Percentiles rank a stretch among this genome's conserved stretches.
Conservation (phyloP, 2,888 invertebrate genomes). For the Notocelia uddmanniana region DNA sequence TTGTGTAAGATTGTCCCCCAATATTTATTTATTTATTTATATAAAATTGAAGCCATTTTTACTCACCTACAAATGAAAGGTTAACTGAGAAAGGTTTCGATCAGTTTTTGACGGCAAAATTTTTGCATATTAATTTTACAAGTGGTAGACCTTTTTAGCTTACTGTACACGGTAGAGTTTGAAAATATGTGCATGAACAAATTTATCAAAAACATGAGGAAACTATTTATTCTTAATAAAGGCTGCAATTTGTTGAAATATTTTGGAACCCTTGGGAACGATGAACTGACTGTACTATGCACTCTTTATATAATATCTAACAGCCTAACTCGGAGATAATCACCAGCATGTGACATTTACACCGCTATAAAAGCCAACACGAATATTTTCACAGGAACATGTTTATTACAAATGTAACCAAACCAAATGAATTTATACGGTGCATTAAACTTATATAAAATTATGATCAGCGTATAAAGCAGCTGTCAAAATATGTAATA, state of each 20-base stretch:
- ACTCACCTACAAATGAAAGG: neutral
- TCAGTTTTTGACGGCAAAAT: too few relatives aligned
- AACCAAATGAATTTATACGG: conserved; percentile 26
- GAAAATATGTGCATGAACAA: too few relatives aligned
- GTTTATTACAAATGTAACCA: conserved; percentile 38
- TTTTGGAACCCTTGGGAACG: too few relatives aligned
- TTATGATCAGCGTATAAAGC: conserved; percentile 35
- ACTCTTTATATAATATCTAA: conserved; percentile 14
- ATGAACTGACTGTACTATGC: neutral
- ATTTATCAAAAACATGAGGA: too few relatives aligned
- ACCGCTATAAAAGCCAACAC: conserved; percentile 36
- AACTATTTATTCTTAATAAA: too few relatives aligned
- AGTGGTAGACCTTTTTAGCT: too few relatives aligned
- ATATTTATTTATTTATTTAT: too few relatives aligned
- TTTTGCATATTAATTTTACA: too few relatives aligned
- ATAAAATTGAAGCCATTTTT: neutral
- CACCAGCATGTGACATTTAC: conserved; percentile 31
- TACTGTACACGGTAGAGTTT: too few relatives aligned
- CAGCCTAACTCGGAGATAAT: conserved; percentile 27
- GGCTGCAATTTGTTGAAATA: too few relatives aligned
- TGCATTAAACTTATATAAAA: conserved; percentile 34
- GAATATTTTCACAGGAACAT: conserved; percentile 42
- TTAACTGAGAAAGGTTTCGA: too few relatives aligned
- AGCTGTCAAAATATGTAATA: conserved; percentile 46
- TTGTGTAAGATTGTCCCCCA: too few relatives aligned